Evolutionary conservation across 2,888 invertebrate species (phyloP), one percentile per base, ranked within the genome.

Genomic region (Rugalucina vietnamica): DNA sequence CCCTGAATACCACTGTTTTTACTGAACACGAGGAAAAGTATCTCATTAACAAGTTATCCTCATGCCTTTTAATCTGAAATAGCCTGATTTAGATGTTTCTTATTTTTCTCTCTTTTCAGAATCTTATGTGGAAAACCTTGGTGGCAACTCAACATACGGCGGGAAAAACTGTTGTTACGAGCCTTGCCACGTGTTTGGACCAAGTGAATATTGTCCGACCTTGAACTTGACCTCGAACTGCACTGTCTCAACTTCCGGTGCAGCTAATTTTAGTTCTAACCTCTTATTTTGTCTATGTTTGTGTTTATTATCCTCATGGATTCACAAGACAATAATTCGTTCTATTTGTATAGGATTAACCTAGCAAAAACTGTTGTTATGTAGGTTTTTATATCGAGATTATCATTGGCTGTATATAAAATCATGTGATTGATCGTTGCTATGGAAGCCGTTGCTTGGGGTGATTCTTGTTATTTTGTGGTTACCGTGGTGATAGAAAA

Each of bases 281-380:
- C 65, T 65, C 34, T 65, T 65, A 18, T 65, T 34, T 34, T 65
- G 65, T 65, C 65, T 65, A 65, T 32, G 65, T 21, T 65, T 65
- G 29, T 73, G 73, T 49, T 29, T 73, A 49, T 49, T 65, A 65
- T 10, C 65, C 65, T 65, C 65, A 65, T 65, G 65, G 65, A 65
- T 65, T 34, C 65, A 65, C 34, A 65, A 65, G 24, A 34, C 65
- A 65, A 65, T 65, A 34, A 65, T 65, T 65, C 81, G 71, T 21
- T 75, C 75, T 32, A 74, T 49, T 71, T 76, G 76, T 84, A 84
- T 86, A 81, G 86, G 86, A 65, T 84, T 81, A 70, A 86, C 84
- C 70, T 86, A 86, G 86, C 86, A 71, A n/a, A 60, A 70, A 43
- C 18, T 21, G 18, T n/a, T n/a, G 29, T 32, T n/a, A 2, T 39